Conservation (phyloP, 64 coral and sea anemone species). For the Stichodactyla helianthus region DNA sequence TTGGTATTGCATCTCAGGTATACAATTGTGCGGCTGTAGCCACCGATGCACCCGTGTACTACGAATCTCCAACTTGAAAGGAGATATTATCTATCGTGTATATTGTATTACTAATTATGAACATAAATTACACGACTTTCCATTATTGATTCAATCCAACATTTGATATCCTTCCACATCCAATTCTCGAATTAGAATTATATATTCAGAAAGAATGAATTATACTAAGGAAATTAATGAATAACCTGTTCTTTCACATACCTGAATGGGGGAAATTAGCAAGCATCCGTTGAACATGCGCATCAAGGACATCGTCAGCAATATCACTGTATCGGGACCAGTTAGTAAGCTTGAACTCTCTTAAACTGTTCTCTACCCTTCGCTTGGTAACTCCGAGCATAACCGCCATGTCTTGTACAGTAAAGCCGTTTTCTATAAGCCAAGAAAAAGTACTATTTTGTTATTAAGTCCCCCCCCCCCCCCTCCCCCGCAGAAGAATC, state of each 20-base stretch:
- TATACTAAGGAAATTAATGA: not conserved
- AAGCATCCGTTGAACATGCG: slow-evolving; percentile 22
- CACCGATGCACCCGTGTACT: slow-evolving; percentile 39
- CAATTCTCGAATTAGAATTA: not conserved
- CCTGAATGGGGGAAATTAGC: slow-evolving; percentile 45
- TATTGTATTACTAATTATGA: not conserved
- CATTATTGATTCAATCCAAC: not conserved
- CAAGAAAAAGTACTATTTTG: not conserved
- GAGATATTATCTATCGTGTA: not conserved
- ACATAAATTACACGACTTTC: not conserved
- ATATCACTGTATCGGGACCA: slow-evolving; percentile 36
- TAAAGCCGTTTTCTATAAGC: slow-evolving; percentile 47
- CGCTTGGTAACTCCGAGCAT: slow-evolving; percentile 62
- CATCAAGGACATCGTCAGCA: slow-evolving; percentile 57
- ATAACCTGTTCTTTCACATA: not conserved
- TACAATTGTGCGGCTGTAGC: slow-evolving; percentile 24
- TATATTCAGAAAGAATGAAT: not conserved
- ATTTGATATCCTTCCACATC: not conserved
- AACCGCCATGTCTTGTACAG: slow-evolving; percentile 39
- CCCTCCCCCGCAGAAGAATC: not conserved
- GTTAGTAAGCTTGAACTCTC: slow-evolving; percentile 31
- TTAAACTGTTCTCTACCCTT: slow-evolving; percentile 44
- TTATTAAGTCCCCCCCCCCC: no score
- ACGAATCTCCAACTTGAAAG: slow-evolving; percentile 25
- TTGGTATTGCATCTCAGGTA: slow-evolving; percentile 32